These are phyloP conservation scores for Deilephila elpenor DNA, from an alignment of 2,888 invertebrate genomes.

Conservation along the genomic window DNA sequence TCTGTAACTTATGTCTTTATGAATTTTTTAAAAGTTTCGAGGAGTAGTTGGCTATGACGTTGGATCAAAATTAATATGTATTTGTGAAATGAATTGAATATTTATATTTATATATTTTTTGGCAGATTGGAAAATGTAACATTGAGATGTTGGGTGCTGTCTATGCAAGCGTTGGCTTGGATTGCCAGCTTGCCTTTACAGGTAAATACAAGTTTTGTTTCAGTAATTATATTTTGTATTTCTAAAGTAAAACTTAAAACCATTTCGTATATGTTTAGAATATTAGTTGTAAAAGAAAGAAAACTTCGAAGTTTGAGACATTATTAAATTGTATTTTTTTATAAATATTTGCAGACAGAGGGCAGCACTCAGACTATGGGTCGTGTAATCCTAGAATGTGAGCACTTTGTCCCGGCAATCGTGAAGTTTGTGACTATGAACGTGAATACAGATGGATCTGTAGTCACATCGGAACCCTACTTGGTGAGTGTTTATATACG, in stretches of 20 bases:
- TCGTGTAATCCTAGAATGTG: slow-evolving; percentile 86
- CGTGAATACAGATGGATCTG: slow-evolving; percentile 70
- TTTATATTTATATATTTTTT: slow-evolving; percentile 34
- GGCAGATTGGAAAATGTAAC: slow-evolving; percentile 74
- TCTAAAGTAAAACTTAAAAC: not conserved
- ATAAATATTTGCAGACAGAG: slow-evolving; percentile 58
- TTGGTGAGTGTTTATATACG: slow-evolving; percentile 57
- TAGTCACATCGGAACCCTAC: slow-evolving; percentile 71
- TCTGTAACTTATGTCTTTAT: too few relatives aligned
- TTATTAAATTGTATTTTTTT: slow-evolving; percentile 15
- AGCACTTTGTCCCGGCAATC: slow-evolving; percentile 87
- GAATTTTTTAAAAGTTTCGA: too few relatives aligned
- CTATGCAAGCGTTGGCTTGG: slow-evolving; percentile 90
- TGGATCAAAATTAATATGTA: too few relatives aligned
- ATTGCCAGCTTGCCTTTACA: slow-evolving; percentile 85
- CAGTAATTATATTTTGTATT: slow-evolving; percentile 14
- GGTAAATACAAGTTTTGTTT: slow-evolving; percentile 47
- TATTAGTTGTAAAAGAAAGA: too few relatives aligned
- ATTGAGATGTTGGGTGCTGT: slow-evolving; percentile 90
- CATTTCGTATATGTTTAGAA: too few relatives aligned
- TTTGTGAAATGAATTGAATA: not conserved
- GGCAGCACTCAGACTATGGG: slow-evolving; percentile 85
- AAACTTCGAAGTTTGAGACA: too few relatives aligned
- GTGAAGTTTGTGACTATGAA: slow-evolving; percentile 88
- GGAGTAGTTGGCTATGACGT: too few relatives aligned